Percentiles rank a stretch among this genome's conserved stretches.
These are phyloP conservation scores for Poecilia gillii DNA, from an alignment of 2,797 vertebrate species.

Conservation along the genomic window DNA sequence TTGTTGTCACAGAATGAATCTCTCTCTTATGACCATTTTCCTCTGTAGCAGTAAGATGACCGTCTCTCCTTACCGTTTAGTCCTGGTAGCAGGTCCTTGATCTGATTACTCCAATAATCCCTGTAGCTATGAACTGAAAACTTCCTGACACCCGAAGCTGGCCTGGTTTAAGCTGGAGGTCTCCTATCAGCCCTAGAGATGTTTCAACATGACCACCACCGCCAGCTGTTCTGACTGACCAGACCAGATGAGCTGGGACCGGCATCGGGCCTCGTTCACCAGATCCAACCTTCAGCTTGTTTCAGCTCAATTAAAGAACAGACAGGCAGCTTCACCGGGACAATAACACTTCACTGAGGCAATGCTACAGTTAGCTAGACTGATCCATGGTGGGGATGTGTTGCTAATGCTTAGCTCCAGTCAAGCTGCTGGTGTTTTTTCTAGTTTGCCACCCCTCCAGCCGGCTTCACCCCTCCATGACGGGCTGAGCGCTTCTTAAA, in stretches of 20 bases:
- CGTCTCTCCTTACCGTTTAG: background rate
- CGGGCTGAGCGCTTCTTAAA: background rate
- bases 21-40: background rate
- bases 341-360: background rate
- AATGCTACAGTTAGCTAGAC: background rate
- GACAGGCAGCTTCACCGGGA: background rate
- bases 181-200: background rate
- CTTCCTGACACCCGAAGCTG: background rate
- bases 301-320: background rate
- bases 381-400: background rate
- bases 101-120: conserved; percentile 1
- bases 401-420: background rate
- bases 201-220: background rate
- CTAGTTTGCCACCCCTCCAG: background rate
- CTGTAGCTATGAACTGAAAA: background rate
- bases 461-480: background rate
- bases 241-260: background rate
- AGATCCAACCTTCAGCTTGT: background rate
- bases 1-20: background rate
- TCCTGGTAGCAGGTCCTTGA: background rate
- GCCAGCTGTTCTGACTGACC: background rate
- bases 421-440: background rate
- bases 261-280: background rate
- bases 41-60: background rate
- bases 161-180: background rate